Evolutionary conservation across 2,113 vertebrate genomes (phyloP).

Genomic region (Thermophis baileyi): DNA sequence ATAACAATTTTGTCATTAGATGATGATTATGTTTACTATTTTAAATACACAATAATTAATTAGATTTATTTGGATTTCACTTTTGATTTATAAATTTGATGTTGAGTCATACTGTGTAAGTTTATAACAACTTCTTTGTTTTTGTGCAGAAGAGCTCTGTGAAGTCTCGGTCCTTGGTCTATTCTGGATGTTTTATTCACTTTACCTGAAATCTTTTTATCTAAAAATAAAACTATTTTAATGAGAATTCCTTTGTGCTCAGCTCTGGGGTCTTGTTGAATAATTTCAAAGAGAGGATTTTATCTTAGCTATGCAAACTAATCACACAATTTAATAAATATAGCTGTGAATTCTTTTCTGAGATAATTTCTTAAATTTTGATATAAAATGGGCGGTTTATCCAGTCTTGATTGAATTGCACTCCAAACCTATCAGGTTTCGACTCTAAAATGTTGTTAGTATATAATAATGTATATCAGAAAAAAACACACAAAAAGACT

Average conservation of each 20-base stretch:
- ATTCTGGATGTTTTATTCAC: slow-evolving; percentile 13
- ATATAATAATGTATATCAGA: neutral
- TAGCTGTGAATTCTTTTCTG: neutral
- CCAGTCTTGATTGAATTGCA: neutral
- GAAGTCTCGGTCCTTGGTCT: slow-evolving; percentile 14
- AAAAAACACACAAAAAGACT: neutral
- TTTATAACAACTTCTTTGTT: slow-evolving; percentile 46
- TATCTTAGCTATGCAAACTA: neutral
- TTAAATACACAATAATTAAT: slow-evolving; percentile 47
- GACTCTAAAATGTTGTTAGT: neutral
- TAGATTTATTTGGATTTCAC: neutral
- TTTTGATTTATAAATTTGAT: slow-evolving; percentile 45
- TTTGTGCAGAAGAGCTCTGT: slow-evolving; percentile 44
- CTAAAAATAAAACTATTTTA: neutral
- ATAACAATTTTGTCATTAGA: slow-evolving; percentile 44
- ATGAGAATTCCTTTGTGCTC: neutral
- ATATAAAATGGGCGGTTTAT: slow-evolving; percentile 8
- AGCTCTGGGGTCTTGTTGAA: neutral
- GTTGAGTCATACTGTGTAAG: slow-evolving; percentile 27
- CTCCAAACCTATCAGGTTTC: neutral
- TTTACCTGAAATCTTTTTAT: neutral
- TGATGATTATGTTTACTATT: slow-evolving; percentile 49
- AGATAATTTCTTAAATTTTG: neutral
- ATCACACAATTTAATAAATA: neutral
- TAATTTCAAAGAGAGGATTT: neutral